Evolutionary conservation across 2,113 vertebrate genomes (phyloP).

Genomic region (Elephantulus edwardii): DNA sequence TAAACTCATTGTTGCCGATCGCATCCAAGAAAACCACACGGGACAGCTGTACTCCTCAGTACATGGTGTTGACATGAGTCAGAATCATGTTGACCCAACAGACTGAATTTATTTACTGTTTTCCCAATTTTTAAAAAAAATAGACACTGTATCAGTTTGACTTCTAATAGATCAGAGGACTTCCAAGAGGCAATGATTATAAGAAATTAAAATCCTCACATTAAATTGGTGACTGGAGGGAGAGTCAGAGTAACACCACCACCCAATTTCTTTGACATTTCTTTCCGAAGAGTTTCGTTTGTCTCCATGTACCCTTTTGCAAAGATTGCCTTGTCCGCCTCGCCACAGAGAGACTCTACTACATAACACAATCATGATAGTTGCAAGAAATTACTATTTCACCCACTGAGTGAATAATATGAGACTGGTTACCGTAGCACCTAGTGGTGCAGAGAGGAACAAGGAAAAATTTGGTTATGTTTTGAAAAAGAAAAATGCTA

Average conservation of each 20-base stretch:
- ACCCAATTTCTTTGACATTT: conserved; percentile 4
- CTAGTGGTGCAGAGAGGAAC: conserved; percentile 22
- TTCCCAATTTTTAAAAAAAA: conserved; percentile 15
- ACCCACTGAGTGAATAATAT: conserved; percentile 65
- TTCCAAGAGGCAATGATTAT: background rate
- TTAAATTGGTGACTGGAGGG: background rate
- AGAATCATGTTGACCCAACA: background rate
- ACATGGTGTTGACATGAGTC: background rate
- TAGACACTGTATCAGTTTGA: background rate
- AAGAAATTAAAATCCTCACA: conserved; percentile 53
- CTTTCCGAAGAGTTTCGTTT: conserved; percentile 15
- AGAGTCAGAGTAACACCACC: background rate
- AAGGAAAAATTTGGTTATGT: conserved; percentile 51
- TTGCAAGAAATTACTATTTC: conserved; percentile 57
- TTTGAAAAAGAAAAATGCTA: conserved; percentile 57
- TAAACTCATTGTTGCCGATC: background rate
- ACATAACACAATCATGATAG: conserved; percentile 39
- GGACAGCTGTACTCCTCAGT: background rate
- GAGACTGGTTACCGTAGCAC: conserved; percentile 61
- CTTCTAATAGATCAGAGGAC: background rate
- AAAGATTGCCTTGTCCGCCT: conserved; percentile 37
- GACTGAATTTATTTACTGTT: background rate
- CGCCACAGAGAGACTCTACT: conserved; percentile 5
- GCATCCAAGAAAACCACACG: background rate
- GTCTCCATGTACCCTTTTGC: background rate